phyloP scores from a whole-genome alignment of 2,797 vertebrate genomes.

The Intellagama lesueurii region DNA sequence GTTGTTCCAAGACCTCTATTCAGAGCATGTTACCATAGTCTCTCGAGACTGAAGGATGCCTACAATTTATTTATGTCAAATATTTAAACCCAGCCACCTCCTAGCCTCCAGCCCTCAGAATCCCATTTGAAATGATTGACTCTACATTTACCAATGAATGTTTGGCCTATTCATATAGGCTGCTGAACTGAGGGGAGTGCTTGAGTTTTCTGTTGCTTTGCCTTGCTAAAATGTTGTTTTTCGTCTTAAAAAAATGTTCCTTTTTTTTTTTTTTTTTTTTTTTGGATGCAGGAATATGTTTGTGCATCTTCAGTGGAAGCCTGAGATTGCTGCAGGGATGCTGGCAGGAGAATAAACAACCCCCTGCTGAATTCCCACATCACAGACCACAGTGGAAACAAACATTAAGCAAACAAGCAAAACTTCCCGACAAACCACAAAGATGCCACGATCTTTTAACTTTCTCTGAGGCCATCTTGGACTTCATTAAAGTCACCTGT shows the following conservation, averaged over 20 bases:
- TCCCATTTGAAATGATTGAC: not conserved
- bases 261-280: not conserved
- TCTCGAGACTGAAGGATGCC: too few relatives aligned
- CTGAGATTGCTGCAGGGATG: constrained; percentile 30
- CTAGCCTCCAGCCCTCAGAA: not conserved
- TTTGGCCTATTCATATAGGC: not conserved
- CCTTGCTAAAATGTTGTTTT: not conserved
- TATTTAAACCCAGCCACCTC: too few relatives aligned
- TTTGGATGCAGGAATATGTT: constrained; percentile 3
- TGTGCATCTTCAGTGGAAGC: constrained; percentile 23
- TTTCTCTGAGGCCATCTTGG: constrained; percentile 22
- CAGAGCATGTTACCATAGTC: too few relatives aligned
- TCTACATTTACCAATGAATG: not conserved
- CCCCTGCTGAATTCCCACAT: constrained; percentile 36
- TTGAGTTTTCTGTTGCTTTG: not conserved
- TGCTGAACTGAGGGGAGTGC: not conserved
- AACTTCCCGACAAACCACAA: constrained; percentile 41
- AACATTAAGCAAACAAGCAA: constrained; percentile 55
- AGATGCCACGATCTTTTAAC: not conserved
- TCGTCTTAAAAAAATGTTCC: constrained; percentile 11
- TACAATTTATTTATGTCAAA: not conserved
- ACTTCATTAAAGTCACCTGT: constrained; percentile 36
- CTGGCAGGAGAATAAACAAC: constrained; percentile 37
- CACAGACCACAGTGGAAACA: constrained; percentile 53
- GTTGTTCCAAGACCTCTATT: too few relatives aligned